Evolutionary conservation across 2,888 invertebrate genomes (phyloP).

Genomic region (Drosophila leonis): DNA sequence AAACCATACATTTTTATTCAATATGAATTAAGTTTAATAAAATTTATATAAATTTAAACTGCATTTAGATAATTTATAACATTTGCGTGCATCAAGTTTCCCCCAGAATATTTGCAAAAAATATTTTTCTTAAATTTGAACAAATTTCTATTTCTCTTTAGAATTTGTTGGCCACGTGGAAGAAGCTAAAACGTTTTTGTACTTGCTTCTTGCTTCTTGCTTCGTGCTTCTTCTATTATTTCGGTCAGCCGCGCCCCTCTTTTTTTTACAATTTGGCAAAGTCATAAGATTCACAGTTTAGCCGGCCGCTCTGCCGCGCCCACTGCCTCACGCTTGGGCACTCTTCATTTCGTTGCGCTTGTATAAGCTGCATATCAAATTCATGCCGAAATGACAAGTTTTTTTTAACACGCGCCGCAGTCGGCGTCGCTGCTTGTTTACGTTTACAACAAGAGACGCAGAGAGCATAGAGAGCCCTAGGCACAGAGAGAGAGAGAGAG

Average conservation of each 20-base stretch:
- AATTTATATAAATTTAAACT: too few species aligned
- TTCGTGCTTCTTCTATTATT: not conserved
- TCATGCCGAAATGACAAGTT: conserved; percentile 57
- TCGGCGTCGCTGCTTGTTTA: conserved; percentile 47
- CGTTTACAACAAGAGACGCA: conserved; percentile 44
- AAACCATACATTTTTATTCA: too few species aligned
- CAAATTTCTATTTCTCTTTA: not conserved
- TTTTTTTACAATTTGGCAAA: conserved; percentile 16
- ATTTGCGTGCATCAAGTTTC: not conserved
- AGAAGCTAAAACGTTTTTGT: not conserved
- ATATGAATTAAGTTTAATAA: too few species aligned
- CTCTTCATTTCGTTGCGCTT: conserved; percentile 26
- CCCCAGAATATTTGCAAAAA: not conserved
- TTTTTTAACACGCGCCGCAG: conserved; percentile 20
- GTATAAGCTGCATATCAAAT: conserved; percentile 70
- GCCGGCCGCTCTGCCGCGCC: not conserved
- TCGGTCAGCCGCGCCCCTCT: conserved; percentile 38
- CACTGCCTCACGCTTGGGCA: not conserved
- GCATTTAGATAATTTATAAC: not conserved
- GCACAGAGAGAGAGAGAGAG: conserved; percentile 5
- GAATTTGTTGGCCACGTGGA: conserved; percentile 4
- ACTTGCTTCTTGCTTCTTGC: not conserved
- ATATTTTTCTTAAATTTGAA: not conserved
- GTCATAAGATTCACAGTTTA: conserved; percentile 14
- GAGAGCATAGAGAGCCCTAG: conserved; percentile 1